Evolutionary conservation across 2,888 invertebrate species (phyloP).

Genomic region (Apocheima hispidaria): DNA sequence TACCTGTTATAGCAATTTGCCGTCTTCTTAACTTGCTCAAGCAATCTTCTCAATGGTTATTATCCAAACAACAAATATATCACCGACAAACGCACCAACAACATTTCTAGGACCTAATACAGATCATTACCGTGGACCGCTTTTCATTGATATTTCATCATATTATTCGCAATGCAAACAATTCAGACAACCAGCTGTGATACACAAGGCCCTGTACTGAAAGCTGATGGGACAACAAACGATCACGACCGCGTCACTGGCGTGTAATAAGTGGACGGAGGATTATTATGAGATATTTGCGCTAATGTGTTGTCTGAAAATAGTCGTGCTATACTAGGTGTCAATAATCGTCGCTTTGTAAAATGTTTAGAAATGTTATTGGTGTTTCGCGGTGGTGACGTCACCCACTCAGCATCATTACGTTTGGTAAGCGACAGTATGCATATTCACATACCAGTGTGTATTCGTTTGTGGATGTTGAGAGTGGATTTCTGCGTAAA

Average conservation of each 20-base stretch:
- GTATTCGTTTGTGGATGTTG: conserved; percentile 87
- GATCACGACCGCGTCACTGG: not conserved
- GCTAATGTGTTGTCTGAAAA: not conserved
- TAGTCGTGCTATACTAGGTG: not conserved
- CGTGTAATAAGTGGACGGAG: not conserved
- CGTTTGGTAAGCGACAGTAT: conserved; percentile 31
- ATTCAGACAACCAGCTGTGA: too few relatives aligned
- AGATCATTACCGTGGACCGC: not conserved
- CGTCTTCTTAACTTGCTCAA: conserved; percentile 72
- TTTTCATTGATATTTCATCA: too few relatives aligned
- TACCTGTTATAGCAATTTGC: conserved; percentile 79
- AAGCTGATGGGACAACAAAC: not conserved
- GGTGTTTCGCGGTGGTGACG: conserved; percentile 38
- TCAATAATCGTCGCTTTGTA: not conserved
- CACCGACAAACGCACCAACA: conserved; percentile 48
- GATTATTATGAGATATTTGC: not conserved
- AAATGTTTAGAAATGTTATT: conserved; percentile 46
- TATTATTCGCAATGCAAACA: too few relatives aligned
- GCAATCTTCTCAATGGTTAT: conserved; percentile 38
- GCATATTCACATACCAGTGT: conserved; percentile 78
- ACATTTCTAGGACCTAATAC: conserved; percentile 35
- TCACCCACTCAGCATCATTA: conserved; percentile 18
- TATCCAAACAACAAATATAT: conserved; percentile 28
- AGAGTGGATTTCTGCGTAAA: conserved; percentile 87
- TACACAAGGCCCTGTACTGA: not conserved